Evolutionary conservation across 2,113 vertebrate genomes (phyloP), one percentile per base, ranked within the genome.

Genomic region (Ariopsis seemanni): DNA sequence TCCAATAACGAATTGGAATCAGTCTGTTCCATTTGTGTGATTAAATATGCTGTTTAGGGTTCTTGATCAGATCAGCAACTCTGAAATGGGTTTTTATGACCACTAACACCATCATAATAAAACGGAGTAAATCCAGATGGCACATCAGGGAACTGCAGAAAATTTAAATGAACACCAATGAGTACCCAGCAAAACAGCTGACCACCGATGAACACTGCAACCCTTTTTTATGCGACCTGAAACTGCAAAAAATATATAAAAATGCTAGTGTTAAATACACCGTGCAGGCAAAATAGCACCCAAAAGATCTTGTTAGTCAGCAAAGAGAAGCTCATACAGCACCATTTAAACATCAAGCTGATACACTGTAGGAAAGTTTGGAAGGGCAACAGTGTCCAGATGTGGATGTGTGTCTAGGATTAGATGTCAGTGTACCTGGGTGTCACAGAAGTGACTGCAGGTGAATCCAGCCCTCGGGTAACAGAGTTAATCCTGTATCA

Each of bases 401-500:
- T 52, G 84, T 27, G 72, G 52, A 34, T 55, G 74, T 67, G 69
- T 78, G 74, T 88, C n/a, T 17, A 25, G 9, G 48, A 34, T 71
- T 71, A 55, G 9, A 65, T 63, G 34, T 50, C 6, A 30, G 58
- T 79, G 67, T 95, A 95, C 95, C 94, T 95, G 94, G 88, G 88
- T 90, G 87, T 87, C 63, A 91, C 90, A 87, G 92, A 88, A 93
- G 92, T 86, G 91, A 93, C 74, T 86, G 94, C 71, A 69, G 92
- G 89, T 89, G 93, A 88, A 87, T 96, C 95, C 94, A 93, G 87
- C 92, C 89, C 92, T 93, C 94, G 94, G 93, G 91, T 25, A 89
- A 94, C 85, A 86, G 95, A 95, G 91, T 95, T 96, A 93, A 94
- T 95, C 95, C 96, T 96, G 96, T 95, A 94, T 94, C 92, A 94